Percentiles rank a stretch among this genome's conserved stretches.
phyloP scores from a whole-genome alignment of 2,113 vertebrate species.

The Phoxinus phoxinus region DNA sequence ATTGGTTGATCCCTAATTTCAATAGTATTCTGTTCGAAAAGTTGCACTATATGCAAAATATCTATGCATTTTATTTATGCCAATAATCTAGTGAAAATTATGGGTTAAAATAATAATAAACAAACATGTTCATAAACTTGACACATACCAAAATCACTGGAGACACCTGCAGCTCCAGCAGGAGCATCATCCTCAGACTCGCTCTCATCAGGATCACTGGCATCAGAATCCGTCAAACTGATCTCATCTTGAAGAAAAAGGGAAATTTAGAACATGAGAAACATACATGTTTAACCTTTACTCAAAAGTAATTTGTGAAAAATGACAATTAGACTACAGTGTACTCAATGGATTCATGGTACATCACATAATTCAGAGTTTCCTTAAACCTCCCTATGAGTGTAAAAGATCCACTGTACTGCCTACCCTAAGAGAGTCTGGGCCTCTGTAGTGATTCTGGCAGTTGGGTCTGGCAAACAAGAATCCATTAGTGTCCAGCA shows the following conservation, averaged over 20 bases:
- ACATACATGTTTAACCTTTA: neutral
- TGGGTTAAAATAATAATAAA: too few species aligned
- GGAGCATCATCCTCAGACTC: neutral
- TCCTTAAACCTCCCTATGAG: neutral
- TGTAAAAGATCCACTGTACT: neutral
- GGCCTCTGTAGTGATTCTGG: slow-evolving; percentile 26
- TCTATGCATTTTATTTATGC: too few species aligned
- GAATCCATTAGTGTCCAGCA: slow-evolving; percentile 41
- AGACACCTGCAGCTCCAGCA: too few species aligned
- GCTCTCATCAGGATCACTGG: neutral
- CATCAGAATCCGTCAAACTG: neutral
- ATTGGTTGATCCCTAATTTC: too few species aligned
- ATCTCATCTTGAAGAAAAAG: neutral
- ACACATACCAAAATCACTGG: too few species aligned
- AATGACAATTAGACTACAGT: neutral
- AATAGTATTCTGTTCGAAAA: too few species aligned
- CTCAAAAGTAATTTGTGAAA: neutral
- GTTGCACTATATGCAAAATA: too few species aligned
- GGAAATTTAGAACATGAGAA: neutral
- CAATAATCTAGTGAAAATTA: too few species aligned
- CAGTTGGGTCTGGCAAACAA: slow-evolving; percentile 52
- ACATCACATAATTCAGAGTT: neutral
- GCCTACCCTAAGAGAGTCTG: neutral
- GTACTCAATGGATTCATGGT: too few species aligned
- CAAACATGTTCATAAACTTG: too few species aligned